A percentile compares a stretch with the other conserved stretches of the same genome.
Evolutionary conservation across 2,797 vertebrate genomes (phyloP).

Genomic region (Coregonus suidteri): DNA sequence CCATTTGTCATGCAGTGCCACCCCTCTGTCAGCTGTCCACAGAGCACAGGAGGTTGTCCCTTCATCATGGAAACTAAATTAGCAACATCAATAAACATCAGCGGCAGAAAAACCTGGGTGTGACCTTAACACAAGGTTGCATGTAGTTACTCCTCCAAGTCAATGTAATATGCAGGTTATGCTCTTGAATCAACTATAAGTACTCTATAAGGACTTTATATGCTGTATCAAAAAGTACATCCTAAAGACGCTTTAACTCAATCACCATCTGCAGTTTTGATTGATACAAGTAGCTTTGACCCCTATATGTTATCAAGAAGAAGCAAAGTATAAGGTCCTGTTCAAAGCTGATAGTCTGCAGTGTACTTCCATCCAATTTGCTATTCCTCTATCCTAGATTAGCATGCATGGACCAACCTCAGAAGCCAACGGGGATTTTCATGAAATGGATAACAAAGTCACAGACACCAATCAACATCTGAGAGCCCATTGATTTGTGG

Average conservation of each 20-base stretch:
- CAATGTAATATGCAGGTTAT: neutral
- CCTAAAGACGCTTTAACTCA: neutral
- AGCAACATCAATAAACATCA: conserved; percentile 13
- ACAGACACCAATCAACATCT: conserved; percentile 60
- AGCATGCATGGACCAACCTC: neutral
- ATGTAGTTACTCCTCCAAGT: conserved; percentile 5
- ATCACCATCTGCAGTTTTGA: conserved; percentile 2
- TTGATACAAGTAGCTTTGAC: neutral
- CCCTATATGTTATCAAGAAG: neutral
- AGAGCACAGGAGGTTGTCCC: neutral
- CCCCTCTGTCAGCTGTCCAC: neutral
- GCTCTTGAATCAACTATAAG: neutral
- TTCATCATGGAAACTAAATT: conserved; percentile 9
- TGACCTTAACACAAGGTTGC: conserved; percentile 12
- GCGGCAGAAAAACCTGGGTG: neutral
- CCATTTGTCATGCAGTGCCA: conserved; percentile 8
- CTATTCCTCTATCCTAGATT: neutral
- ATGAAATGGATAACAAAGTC: conserved; percentile 56
- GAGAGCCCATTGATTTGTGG: conserved; percentile 52
- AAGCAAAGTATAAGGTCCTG: neutral
- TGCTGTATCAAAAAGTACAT: neutral
- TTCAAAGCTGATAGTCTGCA: neutral
- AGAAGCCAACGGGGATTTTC: conserved; percentile 38
- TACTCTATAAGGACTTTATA: neutral
- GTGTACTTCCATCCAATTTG: neutral